Evolutionary conservation across 1,140 invertebrate species (phyloP).

Genomic region (Hydropsyche tenuis): DNA sequence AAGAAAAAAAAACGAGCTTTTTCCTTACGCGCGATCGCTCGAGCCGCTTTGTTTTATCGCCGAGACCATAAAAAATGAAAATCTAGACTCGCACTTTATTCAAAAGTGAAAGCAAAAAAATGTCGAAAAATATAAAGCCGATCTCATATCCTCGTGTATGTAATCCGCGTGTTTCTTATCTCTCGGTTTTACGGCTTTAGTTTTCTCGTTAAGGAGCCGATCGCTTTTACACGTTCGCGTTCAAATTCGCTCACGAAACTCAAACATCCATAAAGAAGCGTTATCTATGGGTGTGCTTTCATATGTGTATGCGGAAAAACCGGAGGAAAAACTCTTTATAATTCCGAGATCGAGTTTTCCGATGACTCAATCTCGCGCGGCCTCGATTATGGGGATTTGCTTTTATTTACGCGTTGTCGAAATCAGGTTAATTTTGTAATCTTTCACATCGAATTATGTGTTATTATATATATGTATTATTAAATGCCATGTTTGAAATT

Average conservation of each 20-base stretch:
- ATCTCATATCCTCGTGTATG: no score
- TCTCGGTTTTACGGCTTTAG: constrained; percentile 26
- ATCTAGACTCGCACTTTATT: no score
- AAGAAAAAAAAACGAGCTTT: not conserved
- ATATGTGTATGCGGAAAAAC: not conserved
- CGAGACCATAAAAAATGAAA: not conserved
- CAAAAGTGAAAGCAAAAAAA: no score
- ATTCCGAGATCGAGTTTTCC: no score
- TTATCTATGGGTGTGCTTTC: no score
- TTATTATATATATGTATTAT: not conserved
- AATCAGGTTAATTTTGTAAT: no score
- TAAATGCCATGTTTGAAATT: not conserved
- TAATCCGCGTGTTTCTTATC: constrained; percentile 20
- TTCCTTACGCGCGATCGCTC: not conserved
- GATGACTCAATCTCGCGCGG: no score
- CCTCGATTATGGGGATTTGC: no score
- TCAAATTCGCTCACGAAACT: constrained; percentile 12
- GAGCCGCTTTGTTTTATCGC: not conserved
- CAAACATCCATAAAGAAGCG: constrained; percentile 3
- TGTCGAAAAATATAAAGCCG: no score
- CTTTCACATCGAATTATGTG: no score
- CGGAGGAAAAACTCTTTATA: no score
- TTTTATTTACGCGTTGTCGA: no score
- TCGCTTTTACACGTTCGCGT: constrained; percentile 21
- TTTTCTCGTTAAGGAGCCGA: constrained; percentile 34